Base-by-base conservation (phyloP, 2,797 vertebrate species). In the Cyclopterus lumpus region DNA sequence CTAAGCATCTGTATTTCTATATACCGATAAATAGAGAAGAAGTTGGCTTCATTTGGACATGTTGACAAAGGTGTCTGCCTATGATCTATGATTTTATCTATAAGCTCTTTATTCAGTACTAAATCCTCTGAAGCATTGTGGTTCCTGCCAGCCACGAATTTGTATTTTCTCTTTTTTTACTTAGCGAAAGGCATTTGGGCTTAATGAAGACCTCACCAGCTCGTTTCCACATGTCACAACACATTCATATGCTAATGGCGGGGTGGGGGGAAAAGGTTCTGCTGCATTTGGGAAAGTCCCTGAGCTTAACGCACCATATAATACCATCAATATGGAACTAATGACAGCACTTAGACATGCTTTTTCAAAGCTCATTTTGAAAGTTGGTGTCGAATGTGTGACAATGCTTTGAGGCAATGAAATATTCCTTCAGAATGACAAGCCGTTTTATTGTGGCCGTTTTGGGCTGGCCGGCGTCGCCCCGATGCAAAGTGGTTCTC, bases 191-290 rank as follows among this genome's bases (percentile, higher is more conserved):
- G 83, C 84, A 70, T 87, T 81, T 75, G 72, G 69, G 77, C 82
- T 77, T 88, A 91, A 91, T 92, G 77, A 92, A 93, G 91, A 89
- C 88, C 79, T 91, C 91, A 81, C 51, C 64, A 46, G 77, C 78
- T 79, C 48, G 73, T 75, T 91, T 82, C 86, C 86, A 86, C 89
- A 88, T 89, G 92, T 89, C 92, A 91, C 76, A 42, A 66, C 73
- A 58, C 79, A 91, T 92, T 93, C 88, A 91, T 80, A 91, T 93
- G 90, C 69, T 85, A 91, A 93, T 92, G 59, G 55, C 65, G 86
- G 85, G 84, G 84, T 8, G 80, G 63, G 73, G 34, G 73, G 20
- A 59, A 76, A 63, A 63, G 84, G 84, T 86, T 79, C 73, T 77
- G 89, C 80, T 79, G 82, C 86, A 79, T 90, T 91, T 73, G 82